These are phyloP conservation scores for Raillietiella orientalis DNA, from an alignment of 2,888 invertebrate genomes.

Conservation along the genomic window DNA sequence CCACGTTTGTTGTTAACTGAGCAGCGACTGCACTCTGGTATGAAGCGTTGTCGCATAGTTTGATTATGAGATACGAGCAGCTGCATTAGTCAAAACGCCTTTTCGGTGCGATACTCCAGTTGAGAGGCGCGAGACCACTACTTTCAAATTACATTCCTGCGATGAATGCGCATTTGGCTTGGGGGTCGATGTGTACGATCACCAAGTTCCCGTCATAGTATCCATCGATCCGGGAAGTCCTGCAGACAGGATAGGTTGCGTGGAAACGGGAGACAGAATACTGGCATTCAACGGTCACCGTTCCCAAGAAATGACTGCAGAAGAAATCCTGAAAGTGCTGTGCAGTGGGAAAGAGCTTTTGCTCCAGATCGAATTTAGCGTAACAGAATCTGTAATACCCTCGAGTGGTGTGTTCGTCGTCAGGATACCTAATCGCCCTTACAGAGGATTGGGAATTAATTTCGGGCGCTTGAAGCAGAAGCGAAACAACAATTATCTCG, in stretches of 20 bases:
- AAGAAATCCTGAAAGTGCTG: slow-evolving; percentile 14
- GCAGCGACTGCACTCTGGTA: no score
- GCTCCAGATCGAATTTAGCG: slow-evolving; percentile 56
- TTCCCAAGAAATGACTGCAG: slow-evolving; percentile 13
- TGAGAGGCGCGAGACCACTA: no score
- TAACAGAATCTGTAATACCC: slow-evolving; percentile 64
- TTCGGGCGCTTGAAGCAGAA: slow-evolving; percentile 11
- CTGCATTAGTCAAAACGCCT: no score
- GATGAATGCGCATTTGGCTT: no score
- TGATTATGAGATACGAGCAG: no score
- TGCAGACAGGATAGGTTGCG: slow-evolving; percentile 17
- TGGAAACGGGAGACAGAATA: slow-evolving; percentile 31
- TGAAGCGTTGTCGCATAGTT: no score
- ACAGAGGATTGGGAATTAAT: no score
- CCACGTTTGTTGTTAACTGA: no score
- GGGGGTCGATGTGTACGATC: no score
- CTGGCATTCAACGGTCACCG: slow-evolving; percentile 49
- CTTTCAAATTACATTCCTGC: no score
- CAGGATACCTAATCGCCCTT: slow-evolving; percentile 41
- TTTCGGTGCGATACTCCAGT: no score
- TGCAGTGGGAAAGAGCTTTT: slow-evolving; percentile 22
- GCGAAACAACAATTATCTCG: slow-evolving; percentile 15
- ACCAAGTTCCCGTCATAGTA: slow-evolving; percentile 18
- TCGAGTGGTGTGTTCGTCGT: slow-evolving; percentile 69
- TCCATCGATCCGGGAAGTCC: slow-evolving; percentile 20